Base-by-base conservation (phyloP, 2,888 invertebrate genomes). In the Caenorhabditis doughertyi region DNA sequence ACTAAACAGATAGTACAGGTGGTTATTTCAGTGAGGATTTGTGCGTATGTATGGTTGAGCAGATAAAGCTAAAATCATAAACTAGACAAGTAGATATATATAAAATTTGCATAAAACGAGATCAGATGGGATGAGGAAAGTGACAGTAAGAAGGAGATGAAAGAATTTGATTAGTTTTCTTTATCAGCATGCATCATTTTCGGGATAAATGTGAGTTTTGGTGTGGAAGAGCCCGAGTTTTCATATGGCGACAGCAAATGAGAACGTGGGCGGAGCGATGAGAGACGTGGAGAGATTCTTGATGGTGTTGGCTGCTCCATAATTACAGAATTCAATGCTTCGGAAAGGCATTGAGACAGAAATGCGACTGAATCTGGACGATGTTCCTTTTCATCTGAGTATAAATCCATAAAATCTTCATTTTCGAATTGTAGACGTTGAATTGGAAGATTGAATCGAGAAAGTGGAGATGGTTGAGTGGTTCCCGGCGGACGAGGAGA, bases 341-440 rank as follows among this genome's bases (percentile, higher is more conserved):
- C 70, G n/a, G 72, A n/a, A 1, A 73, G 23, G 23, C 9, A 35
- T 8, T 65, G 42, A 3, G 73, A 47, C 2, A 73, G 55, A n/a
- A 73, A 42, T 1, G 73, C 21, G 21, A 73, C 21, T 13, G 73
- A 64, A 25, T 65, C 72, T 11, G 35, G 72, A 7, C 68, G 55
- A 16, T 23, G 53, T 32, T 32, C 21, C 4, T 47, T 0, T 1
- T 65, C 65, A 7, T 76, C 67, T 1, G 42, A 21, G 23, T 49
- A 67, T 49, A 67, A 25, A 29, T 76, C 76, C 76, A 76, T 67
- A 27, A 67, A 67, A 27, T 67, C 60, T 4, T 55, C 39, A 51
- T 60, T 60, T 23, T 56, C 74, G 51, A 76, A 76, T 23, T 56
- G 39, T 9, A 76, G 32, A 16, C 58, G 58, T 29, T 58, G 67